Percentiles rank a stretch among this genome's conserved stretches.
Conservation (phyloP, 1,140 invertebrate species). For the Penaeus vannamei region DNA sequence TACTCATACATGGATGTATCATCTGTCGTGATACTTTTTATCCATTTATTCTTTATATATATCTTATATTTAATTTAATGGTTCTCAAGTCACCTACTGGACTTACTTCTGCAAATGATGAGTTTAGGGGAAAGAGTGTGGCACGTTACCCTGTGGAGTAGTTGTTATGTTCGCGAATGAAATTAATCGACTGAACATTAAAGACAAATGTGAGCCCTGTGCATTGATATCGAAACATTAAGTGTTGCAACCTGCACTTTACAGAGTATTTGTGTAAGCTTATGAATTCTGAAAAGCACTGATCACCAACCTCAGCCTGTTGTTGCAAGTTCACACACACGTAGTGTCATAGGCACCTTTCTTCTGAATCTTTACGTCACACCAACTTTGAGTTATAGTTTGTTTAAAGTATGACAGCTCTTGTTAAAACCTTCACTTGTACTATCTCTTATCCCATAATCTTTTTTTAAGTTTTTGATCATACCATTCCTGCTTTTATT, state of each 20-base stretch:
- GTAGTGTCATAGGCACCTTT: conserved; percentile 46
- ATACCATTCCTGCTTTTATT: too few relatives aligned
- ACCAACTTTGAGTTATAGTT: conserved; percentile 21
- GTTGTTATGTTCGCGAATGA: conserved; percentile 45
- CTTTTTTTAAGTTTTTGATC: too few relatives aligned
- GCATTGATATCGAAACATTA: conserved; percentile 45
- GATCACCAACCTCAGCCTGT: conserved; percentile 38
- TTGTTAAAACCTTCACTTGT: conserved; percentile 10
- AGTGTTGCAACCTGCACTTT: conserved; percentile 52
- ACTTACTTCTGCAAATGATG: not conserved
- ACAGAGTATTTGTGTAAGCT: conserved; percentile 49
- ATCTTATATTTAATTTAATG: too few relatives aligned
- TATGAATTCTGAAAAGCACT: conserved; percentile 47
- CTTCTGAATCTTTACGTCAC: conserved; percentile 30
- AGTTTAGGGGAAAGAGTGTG: conserved; percentile 36
- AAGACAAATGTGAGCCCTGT: conserved; percentile 26
- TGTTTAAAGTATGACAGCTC: conserved; percentile 27
- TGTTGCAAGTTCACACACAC: conserved; percentile 49
- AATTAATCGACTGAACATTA: conserved; percentile 36
- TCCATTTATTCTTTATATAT: too few relatives aligned
- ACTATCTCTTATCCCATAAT: not conserved
- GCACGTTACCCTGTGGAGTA: conserved; percentile 47
- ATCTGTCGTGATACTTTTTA: too few relatives aligned
- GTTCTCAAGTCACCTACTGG: too few relatives aligned
- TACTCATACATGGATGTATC: too few relatives aligned